These are phyloP conservation scores for Netelia fuscicornis DNA, from an alignment of 2,888 invertebrate species.

Conservation along the genomic window DNA sequence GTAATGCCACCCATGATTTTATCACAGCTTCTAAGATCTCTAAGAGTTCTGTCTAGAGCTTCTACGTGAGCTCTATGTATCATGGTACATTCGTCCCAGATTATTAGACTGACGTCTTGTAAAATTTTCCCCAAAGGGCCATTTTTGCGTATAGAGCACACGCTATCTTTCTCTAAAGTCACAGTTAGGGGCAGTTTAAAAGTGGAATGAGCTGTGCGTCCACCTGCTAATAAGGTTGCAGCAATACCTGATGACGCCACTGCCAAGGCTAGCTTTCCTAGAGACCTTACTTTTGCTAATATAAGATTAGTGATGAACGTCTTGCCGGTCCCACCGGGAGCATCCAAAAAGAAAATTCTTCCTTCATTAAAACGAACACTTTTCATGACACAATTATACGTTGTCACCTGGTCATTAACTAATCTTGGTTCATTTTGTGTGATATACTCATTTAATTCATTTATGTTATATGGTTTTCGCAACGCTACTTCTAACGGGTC, in stretches of 20 bases:
- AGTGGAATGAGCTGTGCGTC: conserved; percentile 47
- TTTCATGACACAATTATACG: conserved; percentile 66
- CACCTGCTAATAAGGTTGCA: conserved; percentile 33
- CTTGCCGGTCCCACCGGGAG: conserved; percentile 82
- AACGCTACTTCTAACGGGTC: too few species aligned
- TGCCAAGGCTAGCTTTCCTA: conserved; percentile 77
- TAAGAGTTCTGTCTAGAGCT: conserved; percentile 76
- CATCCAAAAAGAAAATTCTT: conserved; percentile 73
- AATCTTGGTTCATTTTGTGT: conserved; percentile 61
- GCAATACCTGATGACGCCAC: conserved; percentile 80
- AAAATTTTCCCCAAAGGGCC: conserved; percentile 69
- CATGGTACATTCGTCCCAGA: conserved; percentile 84
- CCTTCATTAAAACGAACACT: conserved; percentile 69
- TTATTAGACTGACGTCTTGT: conserved; percentile 73
- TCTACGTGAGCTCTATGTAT: conserved; percentile 79
- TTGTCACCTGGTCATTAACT: conserved; percentile 59
- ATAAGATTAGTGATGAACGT: conserved; percentile 81
- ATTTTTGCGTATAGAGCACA: conserved; percentile 71
- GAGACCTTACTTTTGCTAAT: conserved; percentile 76
- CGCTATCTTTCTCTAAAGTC: neutral
- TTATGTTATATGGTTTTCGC: conserved; percentile 59
- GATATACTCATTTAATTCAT: conserved; percentile 67
- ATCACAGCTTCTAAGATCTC: conserved; percentile 67
- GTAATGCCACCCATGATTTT: conserved; percentile 69
- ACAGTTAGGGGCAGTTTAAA: conserved; percentile 39